Percentiles rank a stretch among this genome's conserved stretches.
phyloP scores from a whole-genome alignment of 2,888 invertebrate species.

The Habrosyne pyritoides region DNA sequence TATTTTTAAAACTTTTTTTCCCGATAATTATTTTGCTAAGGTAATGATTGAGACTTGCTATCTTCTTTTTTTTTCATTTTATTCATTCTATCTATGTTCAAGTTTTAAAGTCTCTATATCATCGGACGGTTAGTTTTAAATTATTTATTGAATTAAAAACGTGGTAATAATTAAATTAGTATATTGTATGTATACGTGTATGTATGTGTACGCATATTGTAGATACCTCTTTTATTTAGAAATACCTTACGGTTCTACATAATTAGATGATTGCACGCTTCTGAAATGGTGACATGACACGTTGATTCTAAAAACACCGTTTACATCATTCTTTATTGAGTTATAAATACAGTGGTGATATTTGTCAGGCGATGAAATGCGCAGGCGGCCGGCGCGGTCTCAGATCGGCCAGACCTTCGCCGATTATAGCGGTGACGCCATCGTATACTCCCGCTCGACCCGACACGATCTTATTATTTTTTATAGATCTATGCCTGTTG shows the following conservation, averaged over 20 bases:
- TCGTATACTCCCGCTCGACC: constrained; percentile 48
- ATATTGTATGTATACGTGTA: no score
- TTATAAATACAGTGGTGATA: constrained; percentile 29
- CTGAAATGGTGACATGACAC: not conserved
- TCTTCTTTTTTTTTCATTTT: no score
- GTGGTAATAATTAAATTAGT: no score
- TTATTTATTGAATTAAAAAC: no score
- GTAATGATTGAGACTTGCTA: no score
- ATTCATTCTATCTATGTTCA: no score
- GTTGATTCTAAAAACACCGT: constrained; percentile 36
- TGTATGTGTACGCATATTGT: no score
- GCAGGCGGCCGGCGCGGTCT: constrained; percentile 42
- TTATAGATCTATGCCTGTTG: constrained; percentile 15
- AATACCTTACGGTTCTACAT: not conserved
- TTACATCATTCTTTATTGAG: constrained; percentile 51
- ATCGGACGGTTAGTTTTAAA: no score
- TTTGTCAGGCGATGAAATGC: constrained; percentile 36
- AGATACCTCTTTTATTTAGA: no score
- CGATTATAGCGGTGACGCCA: constrained; percentile 79
- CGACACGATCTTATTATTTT: constrained; percentile 40
- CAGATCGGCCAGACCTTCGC: constrained; percentile 62
- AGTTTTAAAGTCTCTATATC: no score
- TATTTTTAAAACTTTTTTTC: no score
- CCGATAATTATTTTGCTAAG: no score
- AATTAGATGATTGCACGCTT: not conserved